These are phyloP conservation scores for Phocoena sinus DNA, from an alignment of 2,113 vertebrate species.

Conservation along the genomic window DNA sequence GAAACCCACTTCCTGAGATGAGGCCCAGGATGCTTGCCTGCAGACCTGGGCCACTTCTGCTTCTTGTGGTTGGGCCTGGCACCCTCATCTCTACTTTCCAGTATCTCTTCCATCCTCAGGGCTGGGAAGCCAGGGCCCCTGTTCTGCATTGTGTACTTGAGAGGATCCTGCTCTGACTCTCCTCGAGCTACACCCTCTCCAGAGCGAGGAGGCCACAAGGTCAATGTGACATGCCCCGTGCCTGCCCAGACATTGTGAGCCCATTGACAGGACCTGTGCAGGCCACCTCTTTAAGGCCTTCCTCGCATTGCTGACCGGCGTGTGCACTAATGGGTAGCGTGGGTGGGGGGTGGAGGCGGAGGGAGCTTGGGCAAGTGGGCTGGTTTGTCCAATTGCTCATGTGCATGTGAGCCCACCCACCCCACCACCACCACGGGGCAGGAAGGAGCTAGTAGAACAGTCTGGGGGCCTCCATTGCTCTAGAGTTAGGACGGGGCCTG, in stretches of 20 bases:
- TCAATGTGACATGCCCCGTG: neutral
- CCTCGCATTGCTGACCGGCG: neutral
- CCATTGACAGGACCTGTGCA: neutral
- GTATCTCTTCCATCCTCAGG: neutral
- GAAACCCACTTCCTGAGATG: slow-evolving; percentile 43
- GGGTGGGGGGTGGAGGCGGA: neutral
- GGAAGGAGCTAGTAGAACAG: neutral
- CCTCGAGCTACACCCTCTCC: neutral
- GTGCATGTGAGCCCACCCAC: neutral
- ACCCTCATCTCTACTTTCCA: neutral
- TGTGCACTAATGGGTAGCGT: neutral
- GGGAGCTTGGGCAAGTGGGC: neutral
- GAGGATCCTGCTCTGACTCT: neutral
- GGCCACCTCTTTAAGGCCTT: neutral
- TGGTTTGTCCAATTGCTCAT: neutral
- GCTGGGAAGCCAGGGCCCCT: neutral
- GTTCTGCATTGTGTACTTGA: neutral
- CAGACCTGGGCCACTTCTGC: neutral
- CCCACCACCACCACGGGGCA: neutral
- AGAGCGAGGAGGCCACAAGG: neutral
- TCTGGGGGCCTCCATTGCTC: neutral
- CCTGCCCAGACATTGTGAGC: neutral
- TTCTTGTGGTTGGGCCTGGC: neutral
- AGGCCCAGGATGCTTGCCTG: neutral
- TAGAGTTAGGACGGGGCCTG: neutral